Base-by-base conservation (phyloP, 2,113 vertebrate genomes). In the Cepphus grylle region DNA sequence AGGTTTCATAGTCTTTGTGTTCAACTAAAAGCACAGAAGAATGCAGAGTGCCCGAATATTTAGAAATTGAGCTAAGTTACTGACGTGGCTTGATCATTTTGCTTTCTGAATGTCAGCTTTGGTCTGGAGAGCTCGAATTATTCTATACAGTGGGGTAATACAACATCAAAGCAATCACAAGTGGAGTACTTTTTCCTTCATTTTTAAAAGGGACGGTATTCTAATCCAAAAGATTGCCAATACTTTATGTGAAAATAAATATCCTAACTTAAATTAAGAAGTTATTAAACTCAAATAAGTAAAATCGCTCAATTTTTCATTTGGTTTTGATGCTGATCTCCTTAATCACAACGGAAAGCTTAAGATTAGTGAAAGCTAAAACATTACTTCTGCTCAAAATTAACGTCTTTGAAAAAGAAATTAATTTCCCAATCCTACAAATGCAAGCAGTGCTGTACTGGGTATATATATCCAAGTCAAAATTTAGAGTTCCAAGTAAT, bases 211-310 rank as follows among this genome's bases (percentile, higher is more conserved):
- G 18, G 4, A 45, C 56, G 40, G 70, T 93, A 78, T 91, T 97
- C 74, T 84, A 86, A 92, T 90, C 50, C 62, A 90, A 67, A 92
- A 85, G 47, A 67, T 78, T 91, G 70, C 34, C 62, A 61, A 47
- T 89, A 82, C 30, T 59, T 84, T 84, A 71, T 87, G 73, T 70
- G 61, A 87, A 95, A 96, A 96, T 96, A 94, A 96, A 92, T 86
- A 93, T n/a, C 42, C n/a, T 53, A 3, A 22, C 34, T 86, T 88
- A 93, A 88, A 93, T 96, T 95, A 89, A 94, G 52, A 74, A 52
- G 88, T 94, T 97, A 94, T 91, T 94, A 84, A 91, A 71, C 52
- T 94, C 92, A 88, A 92, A 23, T 74, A 80, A 81, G 71, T 81
- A 77, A 93, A 95, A 83, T 77, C 2, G 34, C 63, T 94, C 38